Conservation (phyloP, 2,797 vertebrate genomes). For the Anisognathus igniventris region DNA sequence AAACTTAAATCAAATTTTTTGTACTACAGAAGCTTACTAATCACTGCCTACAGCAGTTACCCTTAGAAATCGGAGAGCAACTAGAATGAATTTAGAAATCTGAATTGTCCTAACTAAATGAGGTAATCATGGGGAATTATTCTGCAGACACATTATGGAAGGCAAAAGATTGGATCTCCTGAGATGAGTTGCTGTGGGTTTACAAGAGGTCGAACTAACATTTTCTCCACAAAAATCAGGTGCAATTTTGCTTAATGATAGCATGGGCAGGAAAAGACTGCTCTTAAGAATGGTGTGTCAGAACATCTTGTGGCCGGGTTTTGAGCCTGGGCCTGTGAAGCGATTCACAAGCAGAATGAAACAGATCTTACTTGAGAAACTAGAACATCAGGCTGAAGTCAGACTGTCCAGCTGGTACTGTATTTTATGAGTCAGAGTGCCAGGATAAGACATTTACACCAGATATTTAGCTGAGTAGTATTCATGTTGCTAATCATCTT, state of each 20-base stretch:
- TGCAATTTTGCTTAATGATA: background rate
- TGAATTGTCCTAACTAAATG: background rate
- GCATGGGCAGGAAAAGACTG: background rate
- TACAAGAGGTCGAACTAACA: background rate
- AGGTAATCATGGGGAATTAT: background rate
- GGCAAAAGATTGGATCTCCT: background rate
- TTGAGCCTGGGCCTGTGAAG: background rate
- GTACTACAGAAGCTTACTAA: background rate
- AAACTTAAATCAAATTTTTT: background rate
- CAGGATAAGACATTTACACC: background rate
- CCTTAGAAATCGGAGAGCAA: background rate
- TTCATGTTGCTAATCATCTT: background rate
- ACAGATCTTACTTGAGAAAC: background rate
- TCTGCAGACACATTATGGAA: background rate
- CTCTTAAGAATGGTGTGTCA: background rate
- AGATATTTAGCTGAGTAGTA: background rate
- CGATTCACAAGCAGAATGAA: background rate
- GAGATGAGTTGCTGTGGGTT: background rate
- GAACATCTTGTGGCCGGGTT: background rate
- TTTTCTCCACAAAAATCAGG: background rate
- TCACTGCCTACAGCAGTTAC: background rate
- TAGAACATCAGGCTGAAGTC: background rate
- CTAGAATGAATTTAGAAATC: slow-evolving; percentile 3
- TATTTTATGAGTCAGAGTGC: background rate
- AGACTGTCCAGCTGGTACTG: background rate